Conservation (phyloP, 1,140 invertebrate species). For the Platyscapa corneri region DNA sequence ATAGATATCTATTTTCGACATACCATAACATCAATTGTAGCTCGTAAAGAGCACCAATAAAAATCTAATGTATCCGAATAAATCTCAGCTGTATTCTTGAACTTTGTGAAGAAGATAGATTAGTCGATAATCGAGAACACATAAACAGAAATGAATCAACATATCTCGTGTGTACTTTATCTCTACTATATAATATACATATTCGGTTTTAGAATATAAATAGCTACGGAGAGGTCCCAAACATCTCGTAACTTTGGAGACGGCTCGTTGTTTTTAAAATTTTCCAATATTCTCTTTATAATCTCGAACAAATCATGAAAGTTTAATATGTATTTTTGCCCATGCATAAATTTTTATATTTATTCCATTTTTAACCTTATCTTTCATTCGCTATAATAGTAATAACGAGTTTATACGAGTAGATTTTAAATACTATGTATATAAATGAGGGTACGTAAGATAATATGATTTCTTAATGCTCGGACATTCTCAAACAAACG, state of each 20-base stretch:
- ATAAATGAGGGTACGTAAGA: too few relatives aligned
- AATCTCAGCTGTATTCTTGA: background rate
- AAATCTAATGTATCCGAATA: conserved; percentile 21
- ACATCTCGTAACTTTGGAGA: background rate
- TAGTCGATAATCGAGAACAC: background rate
- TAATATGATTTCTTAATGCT: too few relatives aligned
- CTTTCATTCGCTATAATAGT: too few relatives aligned
- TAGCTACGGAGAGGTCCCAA: background rate
- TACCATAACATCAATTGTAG: background rate
- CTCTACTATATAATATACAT: background rate
- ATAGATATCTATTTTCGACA: background rate
- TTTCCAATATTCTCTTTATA: background rate
- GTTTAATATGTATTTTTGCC: background rate
- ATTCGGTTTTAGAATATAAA: background rate
- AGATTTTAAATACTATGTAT: too few relatives aligned
- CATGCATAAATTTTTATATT: background rate
- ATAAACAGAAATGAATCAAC: conserved; percentile 6
- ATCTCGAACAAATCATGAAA: background rate
- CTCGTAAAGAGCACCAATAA: conserved; percentile 36
- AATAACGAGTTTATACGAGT: too few relatives aligned
- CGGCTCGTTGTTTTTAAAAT: background rate
- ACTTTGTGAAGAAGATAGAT: conserved; percentile 25
- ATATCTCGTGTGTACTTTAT: background rate
- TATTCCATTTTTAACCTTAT: too few relatives aligned
- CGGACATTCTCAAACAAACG: too few relatives aligned